Percentiles rank a stretch among this genome's conserved stretches.
Evolutionary conservation across 1,140 invertebrate species (phyloP).

Genomic region (Triops longicaudatus): DNA sequence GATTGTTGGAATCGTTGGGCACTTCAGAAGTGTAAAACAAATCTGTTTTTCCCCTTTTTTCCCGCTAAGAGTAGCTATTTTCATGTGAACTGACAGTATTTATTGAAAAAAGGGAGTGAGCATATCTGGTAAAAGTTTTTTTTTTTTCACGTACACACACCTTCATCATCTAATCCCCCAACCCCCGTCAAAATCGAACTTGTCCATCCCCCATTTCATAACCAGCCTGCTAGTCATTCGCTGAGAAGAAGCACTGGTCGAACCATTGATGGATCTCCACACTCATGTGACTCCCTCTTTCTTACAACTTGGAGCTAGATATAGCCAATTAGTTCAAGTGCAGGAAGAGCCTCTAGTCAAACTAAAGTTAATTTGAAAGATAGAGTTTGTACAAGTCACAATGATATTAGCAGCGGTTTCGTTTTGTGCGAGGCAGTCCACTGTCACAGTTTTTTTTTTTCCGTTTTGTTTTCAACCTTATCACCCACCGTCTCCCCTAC

Average conservation of each 20-base stretch:
- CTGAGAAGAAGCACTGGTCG: neutral
- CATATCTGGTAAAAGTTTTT: neutral
- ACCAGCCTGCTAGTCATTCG: neutral
- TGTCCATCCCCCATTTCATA: neutral
- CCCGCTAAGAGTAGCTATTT: neutral
- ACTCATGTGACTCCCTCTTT: neutral
- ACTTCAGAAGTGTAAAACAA: neutral
- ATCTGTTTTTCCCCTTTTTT: neutral
- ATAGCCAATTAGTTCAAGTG: neutral
- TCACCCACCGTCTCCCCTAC: neutral
- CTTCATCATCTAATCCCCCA: neutral
- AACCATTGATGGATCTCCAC: constrained; percentile 9
- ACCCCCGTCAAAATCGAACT: neutral
- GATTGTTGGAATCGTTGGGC: too few species aligned
- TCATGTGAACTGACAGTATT: neutral
- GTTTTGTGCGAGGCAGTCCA: neutral
- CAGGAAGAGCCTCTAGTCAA: neutral
- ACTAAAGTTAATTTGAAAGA: neutral
- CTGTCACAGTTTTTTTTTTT: neutral
- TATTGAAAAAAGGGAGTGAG: neutral
- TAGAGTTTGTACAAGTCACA: constrained; percentile 1
- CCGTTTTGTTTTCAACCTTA: neutral
- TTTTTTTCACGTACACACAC: neutral
- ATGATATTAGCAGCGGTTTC: neutral
- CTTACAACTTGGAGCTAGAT: neutral